phyloP scores from a whole-genome alignment of 1,140 invertebrate genomes.

The Tetraneura akinire region DNA sequence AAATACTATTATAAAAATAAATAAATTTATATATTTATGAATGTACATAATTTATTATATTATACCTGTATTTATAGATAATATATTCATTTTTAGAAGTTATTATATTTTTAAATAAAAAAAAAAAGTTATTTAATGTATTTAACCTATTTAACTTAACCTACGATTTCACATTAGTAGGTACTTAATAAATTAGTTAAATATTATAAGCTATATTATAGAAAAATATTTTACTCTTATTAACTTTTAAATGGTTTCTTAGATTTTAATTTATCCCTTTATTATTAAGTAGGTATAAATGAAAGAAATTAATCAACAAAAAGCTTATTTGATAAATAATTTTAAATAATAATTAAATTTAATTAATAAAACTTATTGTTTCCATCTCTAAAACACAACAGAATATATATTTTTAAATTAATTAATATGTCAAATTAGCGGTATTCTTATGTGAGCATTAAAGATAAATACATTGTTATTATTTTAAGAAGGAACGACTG shows the following conservation, averaged over 20 bases:
- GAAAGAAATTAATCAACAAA: background rate
- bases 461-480: constrained; percentile 6
- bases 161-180: too few species aligned
- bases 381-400: background rate
- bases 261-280: background rate
- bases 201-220: too few species aligned
- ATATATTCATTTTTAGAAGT: too few species aligned
- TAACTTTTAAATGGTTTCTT: background rate
- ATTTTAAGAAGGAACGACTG: constrained; percentile 17
- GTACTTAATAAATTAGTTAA: too few species aligned
- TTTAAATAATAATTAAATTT: too few species aligned
- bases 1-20: too few species aligned
- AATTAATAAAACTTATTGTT: background rate
- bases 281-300: background rate
- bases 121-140: too few species aligned
- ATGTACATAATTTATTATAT: too few species aligned
- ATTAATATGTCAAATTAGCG: background rate
- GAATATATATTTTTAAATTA: background rate
- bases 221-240: background rate
- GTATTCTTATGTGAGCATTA: constrained; percentile 15
- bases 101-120: too few species aligned
- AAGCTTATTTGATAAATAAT: background rate
- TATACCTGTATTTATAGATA: too few species aligned
- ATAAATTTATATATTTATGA: too few species aligned
- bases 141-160: too few species aligned